Evolutionary conservation across 2,113 vertebrate species (phyloP), one percentile per base, ranked within the genome.

Genomic region (Rostratula benghalensis): DNA sequence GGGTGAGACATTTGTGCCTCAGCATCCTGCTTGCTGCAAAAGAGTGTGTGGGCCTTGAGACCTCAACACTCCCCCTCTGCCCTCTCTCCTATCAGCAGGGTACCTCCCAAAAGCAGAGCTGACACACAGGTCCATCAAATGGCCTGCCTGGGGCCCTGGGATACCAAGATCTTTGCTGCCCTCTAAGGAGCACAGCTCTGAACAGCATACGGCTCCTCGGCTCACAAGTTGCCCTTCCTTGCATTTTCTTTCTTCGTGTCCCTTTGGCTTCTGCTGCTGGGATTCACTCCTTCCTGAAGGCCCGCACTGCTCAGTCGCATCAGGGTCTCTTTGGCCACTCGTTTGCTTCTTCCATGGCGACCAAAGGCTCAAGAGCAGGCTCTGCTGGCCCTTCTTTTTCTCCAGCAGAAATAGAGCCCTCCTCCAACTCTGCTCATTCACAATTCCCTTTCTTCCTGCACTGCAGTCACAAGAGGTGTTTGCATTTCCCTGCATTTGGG

Each of bases 1-100:
- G 30, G 35, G 28, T 48, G 60, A 89, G 50, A 65, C 0, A 0
- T 39, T 20, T 0, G 0, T 27, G 30, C 45, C 16, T 82, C 74
- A 82, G 56, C 78, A 61, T 37, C 74, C 69, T 67, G 77, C 37
- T 0, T 61, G 33, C 35, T 45, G 77, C 27, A 35, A 41, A 71
- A 63, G 37, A 50, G 13, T 48, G 70, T 1, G 3, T 54, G 90
- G 85, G 37, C 37, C 61, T 31, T 4, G 10, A 28, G 19, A 22
- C n/a, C 20, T 28, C 56, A 23, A 3, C 11, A 3, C 6, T 70
- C 27, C 69, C 41, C 43, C 31, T 56, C 54, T 57, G 30, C 46
- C 69, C 54, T 75, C 0, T 0, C 24, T 87, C n/a, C 17, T 82
- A 17, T 28, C 13, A 61, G 24, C 53, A 73, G 27, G 24, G 15